Conservation (phyloP, 2,113 vertebrate genomes). For the Ramphastos sulfuratus region DNA sequence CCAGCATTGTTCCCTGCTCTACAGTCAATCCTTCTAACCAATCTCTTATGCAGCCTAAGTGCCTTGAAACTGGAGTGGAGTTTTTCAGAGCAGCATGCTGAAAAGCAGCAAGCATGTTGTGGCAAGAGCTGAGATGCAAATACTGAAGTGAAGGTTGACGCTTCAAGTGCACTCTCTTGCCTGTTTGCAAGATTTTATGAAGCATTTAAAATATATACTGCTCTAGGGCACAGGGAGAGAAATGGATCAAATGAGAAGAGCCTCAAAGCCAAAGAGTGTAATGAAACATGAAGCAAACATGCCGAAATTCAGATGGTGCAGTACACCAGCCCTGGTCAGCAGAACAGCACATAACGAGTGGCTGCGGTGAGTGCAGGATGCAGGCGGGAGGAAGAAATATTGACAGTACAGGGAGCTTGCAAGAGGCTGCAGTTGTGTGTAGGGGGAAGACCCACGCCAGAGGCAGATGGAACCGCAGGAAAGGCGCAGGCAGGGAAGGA, state of each 20-base stretch:
- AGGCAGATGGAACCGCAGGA: background rate
- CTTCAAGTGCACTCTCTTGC: background rate
- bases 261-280: background rate
- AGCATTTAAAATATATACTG: constrained; percentile 7
- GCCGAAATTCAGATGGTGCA: constrained; percentile 8
- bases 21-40: background rate
- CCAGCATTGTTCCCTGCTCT: background rate
- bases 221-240: background rate
- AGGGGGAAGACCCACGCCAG: background rate
- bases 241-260: background rate
- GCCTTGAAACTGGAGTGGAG: background rate
- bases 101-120: background rate
- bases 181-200: constrained; percentile 1
- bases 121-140: background rate
- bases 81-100: background rate
- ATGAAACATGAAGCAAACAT: constrained; percentile 22
- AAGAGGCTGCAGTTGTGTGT: background rate
- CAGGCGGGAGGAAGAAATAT: background rate
- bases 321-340: background rate
- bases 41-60: background rate
- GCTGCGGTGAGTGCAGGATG: fast-evolving
- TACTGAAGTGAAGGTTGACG: background rate
- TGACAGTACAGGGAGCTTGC: background rate
- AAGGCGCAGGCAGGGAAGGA: background rate
- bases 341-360: background rate